A percentile compares a stretch with the other conserved stretches of the same genome.
phyloP scores from a whole-genome alignment of 2,888 invertebrate species.

The Miltochrista miniata region DNA sequence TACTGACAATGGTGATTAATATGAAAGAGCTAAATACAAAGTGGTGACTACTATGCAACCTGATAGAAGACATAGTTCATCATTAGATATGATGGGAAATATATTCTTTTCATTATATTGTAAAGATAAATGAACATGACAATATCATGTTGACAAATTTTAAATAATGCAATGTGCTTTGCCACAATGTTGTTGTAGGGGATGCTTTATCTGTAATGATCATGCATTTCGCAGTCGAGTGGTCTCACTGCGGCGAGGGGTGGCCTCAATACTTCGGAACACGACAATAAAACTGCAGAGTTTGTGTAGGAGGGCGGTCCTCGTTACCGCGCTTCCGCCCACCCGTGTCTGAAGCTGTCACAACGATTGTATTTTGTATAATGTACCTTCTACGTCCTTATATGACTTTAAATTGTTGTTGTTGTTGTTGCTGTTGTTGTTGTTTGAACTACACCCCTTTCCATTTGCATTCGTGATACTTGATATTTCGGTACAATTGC shows the following conservation, averaged over 20 bases:
- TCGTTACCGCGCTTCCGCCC: constrained; percentile 41
- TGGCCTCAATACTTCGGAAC: constrained; percentile 19
- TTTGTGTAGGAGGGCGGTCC: constrained; percentile 44
- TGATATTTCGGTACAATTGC: too few species aligned
- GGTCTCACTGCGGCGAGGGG: constrained; percentile 59
- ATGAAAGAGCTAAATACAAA: too few species aligned
- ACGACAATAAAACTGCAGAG: constrained; percentile 66
- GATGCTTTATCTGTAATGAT: constrained; percentile 68
- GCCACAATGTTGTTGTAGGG: constrained; percentile 64
- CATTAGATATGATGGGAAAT: too few species aligned
- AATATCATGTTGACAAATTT: constrained; percentile 8
- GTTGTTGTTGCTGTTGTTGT: too few species aligned
- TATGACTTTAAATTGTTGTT: too few species aligned
- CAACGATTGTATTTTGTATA: constrained; percentile 68
- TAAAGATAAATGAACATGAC: neutral
- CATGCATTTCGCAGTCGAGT: constrained; percentile 73
- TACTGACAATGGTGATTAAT: too few species aligned
- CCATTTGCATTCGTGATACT: too few species aligned
- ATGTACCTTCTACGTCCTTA: too few species aligned
- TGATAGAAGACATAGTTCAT: too few species aligned
- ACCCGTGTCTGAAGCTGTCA: constrained; percentile 60
- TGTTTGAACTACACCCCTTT: too few species aligned
- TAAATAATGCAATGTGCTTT: constrained; percentile 30
- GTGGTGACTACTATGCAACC: too few species aligned
- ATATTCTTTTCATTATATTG: too few species aligned